These are phyloP conservation scores for Mnemiopsis leidyi DNA, from an alignment of 37 sponge, comb jelly and placozoan species.

Conservation along the genomic window DNA sequence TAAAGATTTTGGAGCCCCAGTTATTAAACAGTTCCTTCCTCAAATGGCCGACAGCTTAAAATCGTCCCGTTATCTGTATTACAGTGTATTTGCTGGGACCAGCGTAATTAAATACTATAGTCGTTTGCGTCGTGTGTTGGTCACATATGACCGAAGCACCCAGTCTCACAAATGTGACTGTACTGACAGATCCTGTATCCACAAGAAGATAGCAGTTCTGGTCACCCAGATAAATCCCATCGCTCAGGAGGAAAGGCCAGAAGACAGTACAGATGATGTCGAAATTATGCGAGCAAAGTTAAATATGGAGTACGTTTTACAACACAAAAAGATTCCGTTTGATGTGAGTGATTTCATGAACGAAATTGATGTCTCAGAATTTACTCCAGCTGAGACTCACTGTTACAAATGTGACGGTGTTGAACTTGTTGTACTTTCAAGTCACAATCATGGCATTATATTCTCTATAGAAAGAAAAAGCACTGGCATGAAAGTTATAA, in stretches of 20 bases:
- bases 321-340: neutral
- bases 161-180: slow-evolving; percentile 29
- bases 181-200: neutral
- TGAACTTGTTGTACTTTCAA: neutral
- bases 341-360: neutral
- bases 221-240: neutral
- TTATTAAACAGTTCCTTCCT: neutral
- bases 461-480: neutral
- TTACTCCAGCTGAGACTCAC: neutral
- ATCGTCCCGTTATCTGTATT: neutral
- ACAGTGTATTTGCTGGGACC: slow-evolving; percentile 41
- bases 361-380: neutral
- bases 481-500: neutral
- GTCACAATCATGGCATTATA: neutral
- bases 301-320: neutral
- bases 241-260: neutral
- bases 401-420: neutral
- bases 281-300: neutral
- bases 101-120: neutral
- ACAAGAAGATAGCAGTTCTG: neutral
- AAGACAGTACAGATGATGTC: neutral
- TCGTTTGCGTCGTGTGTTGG: neutral
- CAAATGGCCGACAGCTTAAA: neutral
- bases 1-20: neutral
- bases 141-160: neutral